Evolutionary conservation across 1,140 invertebrate genomes (phyloP).

Genomic region (Zelostemma sp.): DNA sequence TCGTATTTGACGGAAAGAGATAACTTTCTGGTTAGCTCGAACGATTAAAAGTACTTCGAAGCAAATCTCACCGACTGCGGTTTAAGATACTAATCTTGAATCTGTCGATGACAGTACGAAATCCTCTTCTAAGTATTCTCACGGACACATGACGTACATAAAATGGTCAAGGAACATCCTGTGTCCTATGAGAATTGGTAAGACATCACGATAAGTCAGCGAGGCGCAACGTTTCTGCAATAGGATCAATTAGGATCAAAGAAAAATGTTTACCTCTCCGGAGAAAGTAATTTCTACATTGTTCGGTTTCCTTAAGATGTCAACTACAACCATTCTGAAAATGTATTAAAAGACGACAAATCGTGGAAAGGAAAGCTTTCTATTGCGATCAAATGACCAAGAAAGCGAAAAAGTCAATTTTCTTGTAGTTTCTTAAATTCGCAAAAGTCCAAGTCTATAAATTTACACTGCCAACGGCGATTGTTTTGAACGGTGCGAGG

Average conservation of each 20-base stretch:
- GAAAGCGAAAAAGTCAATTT: too few species aligned
- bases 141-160: conserved; percentile 13
- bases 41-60: conserved; percentile 37
- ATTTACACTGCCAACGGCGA: conserved; percentile 9
- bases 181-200: conserved; percentile 17
- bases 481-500: conserved; percentile 29
- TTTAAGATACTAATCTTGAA: conserved; percentile 31
- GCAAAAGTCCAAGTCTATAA: too few species aligned
- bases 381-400: too few species aligned
- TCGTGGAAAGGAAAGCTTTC: too few species aligned
- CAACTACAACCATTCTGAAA: too few species aligned
- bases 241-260: conserved; percentile 17
- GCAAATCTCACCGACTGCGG: conserved; percentile 10
- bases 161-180: conserved; percentile 1
- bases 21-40: conserved; percentile 46
- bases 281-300: too few species aligned
- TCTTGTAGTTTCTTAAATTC: too few species aligned
- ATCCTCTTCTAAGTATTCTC: conserved; percentile 21
- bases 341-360: too few species aligned
- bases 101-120: conserved; percentile 30
- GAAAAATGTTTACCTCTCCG: not conserved
- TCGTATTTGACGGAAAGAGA: conserved; percentile 30
- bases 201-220: conserved; percentile 17
- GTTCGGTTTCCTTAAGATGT: not conserved
- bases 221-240: conserved; percentile 13